Base-by-base conservation (phyloP, 2,888 invertebrate species). In the Muscina levida region DNA sequence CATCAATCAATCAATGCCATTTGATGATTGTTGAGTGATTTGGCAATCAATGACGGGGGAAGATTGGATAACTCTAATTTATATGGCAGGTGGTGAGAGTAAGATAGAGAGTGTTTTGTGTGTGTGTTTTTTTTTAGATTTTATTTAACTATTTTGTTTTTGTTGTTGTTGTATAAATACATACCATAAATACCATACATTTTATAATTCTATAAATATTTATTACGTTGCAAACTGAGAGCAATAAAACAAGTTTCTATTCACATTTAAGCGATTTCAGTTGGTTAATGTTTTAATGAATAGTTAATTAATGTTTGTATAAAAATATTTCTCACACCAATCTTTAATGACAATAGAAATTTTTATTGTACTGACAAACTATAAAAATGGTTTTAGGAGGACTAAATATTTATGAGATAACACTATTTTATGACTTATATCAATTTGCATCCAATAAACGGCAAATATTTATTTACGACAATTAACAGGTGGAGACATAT, bases 1-100 rank as follows among this genome's bases (percentile, higher is more conserved):
- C 24, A 57, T 53, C 53, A 31, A 57, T 57, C 57, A 57, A 57
- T 57, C 26, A 17, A 22, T n/a, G 15, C 10, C 37, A 31, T 31
- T n/a, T n/a, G n/a, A 8, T 57, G 57, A 26, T 57, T 17, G 31
- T 57, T 51, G 57, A 5, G 31, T 31, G 31, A 31, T 31, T 31
- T 31, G 3, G 31, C 8, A 31, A 8, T 31, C n/a, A n/a, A n/a
- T n/a, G n/a, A n/a, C n/a, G n/a, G n/a, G n/a, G n/a, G n/a, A n/a
- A n/a, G n/a, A n/a, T n/a, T n/a, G n/a, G n/a, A n/a, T n/a, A n/a
- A n/a, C 31, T 31, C 31, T 31, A 31, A 31, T 31, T 31, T 31
- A 31, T 51, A 22, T 51, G 51, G 53, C 24, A 56, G 24, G 24
- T 56, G 53, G 24, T 26, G 24, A 13, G 53, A n/a, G n/a, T n/a